Evolutionary conservation across 2,888 invertebrate genomes (phyloP).

Genomic region (Branchellion lobata): DNA sequence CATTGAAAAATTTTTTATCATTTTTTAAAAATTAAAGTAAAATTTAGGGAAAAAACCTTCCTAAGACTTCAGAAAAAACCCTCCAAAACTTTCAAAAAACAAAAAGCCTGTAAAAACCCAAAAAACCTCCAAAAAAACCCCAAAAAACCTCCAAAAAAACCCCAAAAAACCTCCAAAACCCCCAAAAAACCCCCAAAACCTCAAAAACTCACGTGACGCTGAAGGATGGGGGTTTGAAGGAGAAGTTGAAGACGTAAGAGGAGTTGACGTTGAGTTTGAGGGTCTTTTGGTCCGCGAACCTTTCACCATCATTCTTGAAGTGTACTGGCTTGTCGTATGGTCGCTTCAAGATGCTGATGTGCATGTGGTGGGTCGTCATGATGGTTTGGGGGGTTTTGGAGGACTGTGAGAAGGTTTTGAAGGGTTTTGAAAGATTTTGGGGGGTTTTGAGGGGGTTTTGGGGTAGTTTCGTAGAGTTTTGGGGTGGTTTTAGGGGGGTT

Average conservation of each 20-base stretch:
- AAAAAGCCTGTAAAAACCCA: no score
- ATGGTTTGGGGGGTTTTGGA: neutral
- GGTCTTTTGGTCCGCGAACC: conserved; percentile 67
- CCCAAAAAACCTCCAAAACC: no score
- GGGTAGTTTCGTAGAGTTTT: no score
- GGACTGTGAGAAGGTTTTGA: neutral
- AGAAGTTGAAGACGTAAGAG: conserved; percentile 66
- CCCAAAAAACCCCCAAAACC: no score
- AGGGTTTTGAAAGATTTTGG: neutral
- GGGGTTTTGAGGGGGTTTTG: neutral
- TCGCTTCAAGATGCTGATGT: conserved; percentile 65
- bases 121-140: no score
- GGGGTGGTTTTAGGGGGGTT: no score
- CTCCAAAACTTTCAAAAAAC: no score
- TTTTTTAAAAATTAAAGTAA: no score
- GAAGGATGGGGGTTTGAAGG: conserved; percentile 67
- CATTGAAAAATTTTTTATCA: no score
- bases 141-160: no score
- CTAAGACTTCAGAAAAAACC: no score
- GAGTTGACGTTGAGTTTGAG: conserved; percentile 67
- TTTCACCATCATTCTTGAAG: conserved; percentile 67
- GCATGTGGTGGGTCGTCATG: conserved; percentile 60
- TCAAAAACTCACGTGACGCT: conserved; percentile 65
- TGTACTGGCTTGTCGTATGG: conserved; percentile 65
- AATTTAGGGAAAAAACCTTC: no score